Conservation (phyloP, 2,113 vertebrate genomes). For the Alethe diademata region DNA sequence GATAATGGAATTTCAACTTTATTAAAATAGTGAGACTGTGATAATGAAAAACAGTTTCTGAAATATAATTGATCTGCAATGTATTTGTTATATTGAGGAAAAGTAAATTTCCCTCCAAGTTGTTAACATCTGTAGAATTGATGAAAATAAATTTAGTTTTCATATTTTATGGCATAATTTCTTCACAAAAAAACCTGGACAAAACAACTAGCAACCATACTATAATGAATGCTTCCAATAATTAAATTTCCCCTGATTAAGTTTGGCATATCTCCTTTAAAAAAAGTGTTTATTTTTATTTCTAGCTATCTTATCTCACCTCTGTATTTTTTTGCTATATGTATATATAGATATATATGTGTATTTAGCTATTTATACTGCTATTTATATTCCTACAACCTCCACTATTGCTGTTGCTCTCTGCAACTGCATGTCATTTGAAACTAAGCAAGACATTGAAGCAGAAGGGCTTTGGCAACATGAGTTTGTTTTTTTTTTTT, state of each 20-base stretch:
- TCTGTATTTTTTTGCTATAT: background rate
- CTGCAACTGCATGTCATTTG: background rate
- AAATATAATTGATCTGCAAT: background rate
- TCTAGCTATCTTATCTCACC: background rate
- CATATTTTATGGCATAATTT: background rate
- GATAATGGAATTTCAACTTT: background rate
- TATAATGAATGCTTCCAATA: background rate
- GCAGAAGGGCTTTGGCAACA: background rate
- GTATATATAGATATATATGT: background rate
- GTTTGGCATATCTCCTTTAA: background rate
- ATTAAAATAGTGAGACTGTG: background rate
- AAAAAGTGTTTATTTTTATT: background rate
- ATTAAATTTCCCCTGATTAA: background rate
- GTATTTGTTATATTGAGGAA: background rate
- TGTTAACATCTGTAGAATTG: background rate
- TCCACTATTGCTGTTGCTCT: background rate
- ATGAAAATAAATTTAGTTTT: background rate
- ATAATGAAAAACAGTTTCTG: background rate
- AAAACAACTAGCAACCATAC: background rate
- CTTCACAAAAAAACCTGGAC: background rate
- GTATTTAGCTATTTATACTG: background rate
- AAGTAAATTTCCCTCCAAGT: background rate
- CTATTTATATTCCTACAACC: background rate
- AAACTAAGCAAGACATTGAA: background rate
- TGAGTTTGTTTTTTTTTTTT: background rate